phyloP scores from a whole-genome alignment of 2,888 invertebrate species.

The Lycia hirtaria region DNA sequence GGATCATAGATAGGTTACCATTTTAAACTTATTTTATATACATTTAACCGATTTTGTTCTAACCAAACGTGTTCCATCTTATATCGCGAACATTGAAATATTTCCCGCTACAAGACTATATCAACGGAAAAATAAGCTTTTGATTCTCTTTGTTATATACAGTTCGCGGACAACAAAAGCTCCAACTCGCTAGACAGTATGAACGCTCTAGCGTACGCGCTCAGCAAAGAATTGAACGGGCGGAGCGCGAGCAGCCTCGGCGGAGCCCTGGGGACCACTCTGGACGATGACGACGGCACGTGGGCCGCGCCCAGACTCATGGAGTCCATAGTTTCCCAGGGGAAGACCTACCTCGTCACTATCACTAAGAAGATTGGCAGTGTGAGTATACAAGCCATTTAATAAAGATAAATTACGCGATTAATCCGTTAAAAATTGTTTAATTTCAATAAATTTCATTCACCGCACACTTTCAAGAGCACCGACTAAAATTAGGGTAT shows the following conservation, averaged over 20 bases:
- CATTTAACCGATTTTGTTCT: too few relatives aligned
- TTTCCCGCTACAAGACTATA: too few relatives aligned
- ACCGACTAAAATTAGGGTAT: too few relatives aligned
- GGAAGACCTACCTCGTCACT: constrained; percentile 76
- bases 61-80: too few relatives aligned
- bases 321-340: constrained; percentile 77
- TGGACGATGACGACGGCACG: constrained; percentile 50
- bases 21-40: too few relatives aligned
- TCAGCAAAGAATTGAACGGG: constrained; percentile 51
- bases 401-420: not conserved
- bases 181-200: constrained; percentile 66
- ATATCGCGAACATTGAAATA: too few relatives aligned
- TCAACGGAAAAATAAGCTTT: too few relatives aligned
- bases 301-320: constrained; percentile 68
- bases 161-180: constrained; percentile 70
- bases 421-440: too few relatives aligned
- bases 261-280: constrained; percentile 41
- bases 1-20: too few relatives aligned
- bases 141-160: not conserved
- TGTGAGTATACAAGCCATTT: constrained; percentile 51
- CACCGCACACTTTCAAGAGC: too few relatives aligned
- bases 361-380: constrained; percentile 75
- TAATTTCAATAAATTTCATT: too few relatives aligned
- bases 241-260: constrained; percentile 46
- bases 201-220: constrained; percentile 60